Conservation (phyloP, 2,797 vertebrate species). For the Sebastes vulpes region DNA sequence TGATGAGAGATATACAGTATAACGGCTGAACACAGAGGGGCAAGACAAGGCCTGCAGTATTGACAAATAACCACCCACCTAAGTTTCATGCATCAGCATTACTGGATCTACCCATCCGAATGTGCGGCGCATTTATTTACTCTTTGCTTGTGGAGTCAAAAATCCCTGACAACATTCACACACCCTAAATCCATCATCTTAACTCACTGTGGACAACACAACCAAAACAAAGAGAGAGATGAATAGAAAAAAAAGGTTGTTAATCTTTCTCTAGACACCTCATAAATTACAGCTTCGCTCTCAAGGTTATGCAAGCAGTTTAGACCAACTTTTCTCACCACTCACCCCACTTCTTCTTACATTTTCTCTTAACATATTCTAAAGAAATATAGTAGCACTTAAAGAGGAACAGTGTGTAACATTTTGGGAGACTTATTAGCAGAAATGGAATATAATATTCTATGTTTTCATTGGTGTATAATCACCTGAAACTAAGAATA, state of each 20-base stretch:
- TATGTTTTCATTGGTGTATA: no score
- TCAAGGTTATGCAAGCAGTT: constrained; percentile 32
- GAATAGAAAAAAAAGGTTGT: constrained; percentile 38
- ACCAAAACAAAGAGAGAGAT: constrained; percentile 54
- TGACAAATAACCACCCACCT: constrained; percentile 75
- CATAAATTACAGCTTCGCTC: constrained; percentile 54
- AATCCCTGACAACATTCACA: constrained; percentile 46
- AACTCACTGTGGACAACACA: constrained; percentile 28
- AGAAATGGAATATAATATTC: no score
- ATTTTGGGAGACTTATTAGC: no score
- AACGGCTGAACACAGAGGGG: constrained; percentile 47
- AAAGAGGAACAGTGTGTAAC: background rate
- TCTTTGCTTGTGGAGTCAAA: constrained; percentile 37
- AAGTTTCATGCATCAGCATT: constrained; percentile 65
- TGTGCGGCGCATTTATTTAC: constrained; percentile 39
- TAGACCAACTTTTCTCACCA: background rate
- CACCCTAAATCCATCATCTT: constrained; percentile 63
- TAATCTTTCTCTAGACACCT: constrained; percentile 62
- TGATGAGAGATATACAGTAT: constrained; percentile 71
- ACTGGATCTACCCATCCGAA: constrained; percentile 45
- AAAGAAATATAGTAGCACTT: constrained; percentile 27
- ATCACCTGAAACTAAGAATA: no score
- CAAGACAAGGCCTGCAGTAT: constrained; percentile 75
- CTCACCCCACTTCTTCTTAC: background rate
- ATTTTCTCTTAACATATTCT: constrained; percentile 3